A percentile compares a stretch with the other conserved stretches of the same genome.
Evolutionary conservation across 1,140 invertebrate genomes (phyloP).

Genomic region (Zaprionus gabonicus): DNA sequence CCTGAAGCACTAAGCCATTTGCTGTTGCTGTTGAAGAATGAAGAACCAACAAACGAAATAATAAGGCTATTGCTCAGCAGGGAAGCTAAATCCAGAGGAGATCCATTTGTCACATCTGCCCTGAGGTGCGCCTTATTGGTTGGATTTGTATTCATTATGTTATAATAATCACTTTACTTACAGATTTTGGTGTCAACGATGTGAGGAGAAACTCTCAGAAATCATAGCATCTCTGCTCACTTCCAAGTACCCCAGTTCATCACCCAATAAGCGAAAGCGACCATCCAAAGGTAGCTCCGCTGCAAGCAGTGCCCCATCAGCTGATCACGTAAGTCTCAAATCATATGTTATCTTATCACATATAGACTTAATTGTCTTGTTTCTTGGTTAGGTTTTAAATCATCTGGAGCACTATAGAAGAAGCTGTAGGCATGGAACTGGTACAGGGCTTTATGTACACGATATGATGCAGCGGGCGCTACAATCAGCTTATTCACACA

Average conservation of each 20-base stretch:
- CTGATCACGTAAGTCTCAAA: slow-evolving; percentile 85
- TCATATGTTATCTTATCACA: neutral
- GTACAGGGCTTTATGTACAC: slow-evolving; percentile 87
- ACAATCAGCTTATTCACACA: slow-evolving; percentile 90
- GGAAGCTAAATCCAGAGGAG: slow-evolving; percentile 89
- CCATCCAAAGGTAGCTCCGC: slow-evolving; percentile 88
- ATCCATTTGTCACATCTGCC: slow-evolving; percentile 94
- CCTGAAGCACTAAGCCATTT: slow-evolving; percentile 97
- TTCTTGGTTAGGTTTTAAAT: slow-evolving; percentile 89
- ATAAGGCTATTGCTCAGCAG: slow-evolving; percentile 93
- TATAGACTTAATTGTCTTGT: slow-evolving; percentile 55
- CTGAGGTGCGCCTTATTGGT: slow-evolving; percentile 86
- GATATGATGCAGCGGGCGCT: slow-evolving; percentile 96
- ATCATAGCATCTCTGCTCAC: slow-evolving; percentile 91
- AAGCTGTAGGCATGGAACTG: slow-evolving; percentile 88
- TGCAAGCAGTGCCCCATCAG: slow-evolving; percentile 86
- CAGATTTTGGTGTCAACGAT: slow-evolving; percentile 94
- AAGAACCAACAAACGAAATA: slow-evolving; percentile 94
- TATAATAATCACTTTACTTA: neutral
- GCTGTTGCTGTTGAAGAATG: slow-evolving; percentile 95
- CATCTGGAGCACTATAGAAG: slow-evolving; percentile 96
- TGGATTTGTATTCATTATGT: neutral
- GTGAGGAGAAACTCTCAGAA: slow-evolving; percentile 95
- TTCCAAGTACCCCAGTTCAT: slow-evolving; percentile 92
- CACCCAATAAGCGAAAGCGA: slow-evolving; percentile 95